These are phyloP conservation scores for Pygocentrus nattereri DNA, from an alignment of 2,797 vertebrate species.

Conservation along the genomic window DNA sequence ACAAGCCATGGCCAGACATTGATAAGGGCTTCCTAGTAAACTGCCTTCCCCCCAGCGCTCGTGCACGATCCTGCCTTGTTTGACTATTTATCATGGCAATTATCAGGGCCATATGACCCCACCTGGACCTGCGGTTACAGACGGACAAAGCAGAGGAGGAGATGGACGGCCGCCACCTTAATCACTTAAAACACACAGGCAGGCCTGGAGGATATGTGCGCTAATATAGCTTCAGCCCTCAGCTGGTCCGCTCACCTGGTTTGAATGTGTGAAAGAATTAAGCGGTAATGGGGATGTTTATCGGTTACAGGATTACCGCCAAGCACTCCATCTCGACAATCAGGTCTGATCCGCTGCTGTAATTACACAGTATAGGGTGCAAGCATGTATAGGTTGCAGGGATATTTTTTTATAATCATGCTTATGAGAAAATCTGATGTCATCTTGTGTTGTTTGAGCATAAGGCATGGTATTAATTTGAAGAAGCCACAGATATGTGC, in stretches of 20 bases:
- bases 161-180: conserved; percentile 42
- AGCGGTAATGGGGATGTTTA: conserved; percentile 61
- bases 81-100: conserved; percentile 47
- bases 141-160: conserved; percentile 34
- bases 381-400: conserved; percentile 36
- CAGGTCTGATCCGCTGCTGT: conserved; percentile 53
- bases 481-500: conserved; percentile 20
- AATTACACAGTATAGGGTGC: conserved; percentile 46
- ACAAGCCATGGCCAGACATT: not conserved
- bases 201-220: conserved; percentile 21
- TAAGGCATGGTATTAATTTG: conserved; percentile 28
- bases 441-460: conserved; percentile 12
- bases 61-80: not conserved
- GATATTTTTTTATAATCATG: conserved; percentile 1
- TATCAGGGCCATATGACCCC: conserved; percentile 50
- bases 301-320: conserved; percentile 42
- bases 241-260: conserved; percentile 33
- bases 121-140: conserved; percentile 51
- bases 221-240: conserved; percentile 42
- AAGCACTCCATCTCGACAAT: conserved; percentile 51
- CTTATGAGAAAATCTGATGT: conserved; percentile 32
- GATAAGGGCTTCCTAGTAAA: conserved; percentile 14
- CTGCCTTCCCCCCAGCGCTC: not conserved
- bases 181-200: conserved; percentile 41
- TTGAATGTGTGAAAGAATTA: conserved; percentile 48